Conservation (phyloP, 2,888 invertebrate species). For the Plutella xylostella region DNA sequence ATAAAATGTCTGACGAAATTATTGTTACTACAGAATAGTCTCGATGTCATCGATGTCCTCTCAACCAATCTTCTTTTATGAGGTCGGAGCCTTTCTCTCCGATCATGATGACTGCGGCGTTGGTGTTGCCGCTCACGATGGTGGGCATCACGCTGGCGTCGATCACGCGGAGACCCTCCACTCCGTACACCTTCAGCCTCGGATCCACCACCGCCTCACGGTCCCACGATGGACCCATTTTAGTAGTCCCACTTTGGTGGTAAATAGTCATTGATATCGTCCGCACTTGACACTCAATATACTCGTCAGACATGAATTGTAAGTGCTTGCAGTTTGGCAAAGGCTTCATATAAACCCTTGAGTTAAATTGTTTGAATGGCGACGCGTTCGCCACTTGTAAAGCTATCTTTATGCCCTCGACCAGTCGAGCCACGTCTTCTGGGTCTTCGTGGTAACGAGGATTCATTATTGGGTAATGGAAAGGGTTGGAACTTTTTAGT, state of each 20-base stretch:
- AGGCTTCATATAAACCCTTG: conserved; percentile 78
- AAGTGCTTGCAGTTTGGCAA: conserved; percentile 83
- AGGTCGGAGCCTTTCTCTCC: conserved; percentile 90
- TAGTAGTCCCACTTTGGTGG: conserved; percentile 89
- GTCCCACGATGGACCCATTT: conserved; percentile 88
- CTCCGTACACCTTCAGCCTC: conserved; percentile 79
- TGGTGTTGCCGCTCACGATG: conserved; percentile 90
- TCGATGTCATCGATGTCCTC: conserved; percentile 38
- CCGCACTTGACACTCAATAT: conserved; percentile 88
- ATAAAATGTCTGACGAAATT: too few relatives aligned
- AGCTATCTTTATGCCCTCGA: conserved; percentile 86
- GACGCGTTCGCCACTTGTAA: conserved; percentile 78
- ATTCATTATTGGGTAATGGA: conserved; percentile 88
- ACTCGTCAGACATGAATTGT: conserved; percentile 81
- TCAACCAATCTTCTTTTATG: conserved; percentile 85
- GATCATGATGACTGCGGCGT: conserved; percentile 93
- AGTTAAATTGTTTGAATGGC: conserved; percentile 85
- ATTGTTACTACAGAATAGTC: too few relatives aligned
- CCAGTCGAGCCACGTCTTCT: conserved; percentile 80
- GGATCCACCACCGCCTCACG: conserved; percentile 86
- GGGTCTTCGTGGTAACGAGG: conserved; percentile 93
- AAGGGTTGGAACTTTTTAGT: conserved; percentile 84
- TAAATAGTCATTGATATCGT: conserved; percentile 92
- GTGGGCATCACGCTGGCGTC: conserved; percentile 93
- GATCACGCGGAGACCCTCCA: conserved; percentile 82